These are phyloP conservation scores for Tautogolabrus adspersus DNA, from an alignment of 2,113 vertebrate genomes.

Conservation along the genomic window DNA sequence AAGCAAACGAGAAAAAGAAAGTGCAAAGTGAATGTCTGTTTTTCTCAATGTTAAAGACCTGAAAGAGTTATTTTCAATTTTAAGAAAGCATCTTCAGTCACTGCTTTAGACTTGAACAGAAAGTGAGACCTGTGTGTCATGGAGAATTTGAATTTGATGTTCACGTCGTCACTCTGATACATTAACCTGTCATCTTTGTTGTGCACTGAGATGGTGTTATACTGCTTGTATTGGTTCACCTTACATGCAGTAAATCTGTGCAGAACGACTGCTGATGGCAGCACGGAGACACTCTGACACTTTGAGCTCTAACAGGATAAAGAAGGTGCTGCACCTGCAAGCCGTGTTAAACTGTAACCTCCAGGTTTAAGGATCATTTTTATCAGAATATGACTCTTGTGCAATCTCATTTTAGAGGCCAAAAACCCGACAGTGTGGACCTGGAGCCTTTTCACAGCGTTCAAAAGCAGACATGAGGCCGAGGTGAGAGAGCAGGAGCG, in stretches of 20 bases:
- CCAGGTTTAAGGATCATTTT: slow-evolving; percentile 33
- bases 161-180: neutral
- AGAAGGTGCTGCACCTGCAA: slow-evolving; percentile 70
- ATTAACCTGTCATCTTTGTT: neutral
- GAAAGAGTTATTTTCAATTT: too few relatives aligned
- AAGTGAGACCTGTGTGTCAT: neutral
- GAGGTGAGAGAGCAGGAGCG: slow-evolving; percentile 41
- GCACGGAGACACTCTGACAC: slow-evolving; percentile 6
- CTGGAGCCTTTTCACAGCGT: slow-evolving; percentile 18
- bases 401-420: slow-evolving; percentile 64
- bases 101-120: too few relatives aligned
- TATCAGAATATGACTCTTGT: slow-evolving; percentile 63
- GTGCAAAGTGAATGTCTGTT: too few relatives aligned
- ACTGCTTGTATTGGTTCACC: neutral
- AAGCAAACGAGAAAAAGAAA: too few relatives aligned
- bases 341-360: slow-evolving; percentile 27
- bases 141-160: neutral
- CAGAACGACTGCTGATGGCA: slow-evolving; percentile 13
- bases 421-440: slow-evolving; percentile 10
- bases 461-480: slow-evolving; percentile 44
- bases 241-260: neutral
- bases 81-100: too few relatives aligned
- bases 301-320: slow-evolving; percentile 61
- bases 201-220: neutral
- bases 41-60: too few relatives aligned